Evolutionary conservation across 2,113 vertebrate species (phyloP), one percentile per base, ranked within the genome.

Genomic region (Malurus alboscapulatus): DNA sequence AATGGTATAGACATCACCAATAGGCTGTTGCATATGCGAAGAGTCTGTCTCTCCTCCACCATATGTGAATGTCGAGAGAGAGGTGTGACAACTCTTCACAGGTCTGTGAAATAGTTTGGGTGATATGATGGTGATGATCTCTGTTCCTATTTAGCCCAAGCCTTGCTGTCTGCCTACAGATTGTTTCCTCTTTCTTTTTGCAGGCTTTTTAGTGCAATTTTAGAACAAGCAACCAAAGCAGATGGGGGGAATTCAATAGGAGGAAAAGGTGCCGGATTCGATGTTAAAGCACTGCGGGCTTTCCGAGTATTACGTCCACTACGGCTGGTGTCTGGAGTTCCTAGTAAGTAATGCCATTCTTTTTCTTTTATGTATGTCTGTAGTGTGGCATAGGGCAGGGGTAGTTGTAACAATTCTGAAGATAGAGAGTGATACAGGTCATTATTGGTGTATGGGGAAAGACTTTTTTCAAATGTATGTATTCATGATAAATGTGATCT

Each of bases 151-250:
- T 85, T 13, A 89, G 80, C 91, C 92, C 83, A 9, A 91, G 86
- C 77, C 38, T 90, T 48, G 32, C 68, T 90, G 68, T 86, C 93
- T 95, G 90, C 92, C 93, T 91, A 91, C 86, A 53, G 69, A 80
- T 88, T 89, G 73, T 94, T 95, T 92, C 91, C 79, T 91, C 68
- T 88, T 97, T 94, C 88, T 92, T 93, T 97, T 89, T 87, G 47
- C 95, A 99, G 99, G 98, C 98, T 99, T 98, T 99, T 99, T 97
- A 99, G 99, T 97, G 99, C 99, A 91, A 99, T 99, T 98, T 98
- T 99, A 98, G 99, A 99, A 97, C 99, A 99, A 98, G 99, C 99
- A 90, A 99, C 99, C 92, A 99, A 99, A 98, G 99, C 98, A 81
- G 99, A 99, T 4, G 99, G 99, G 62, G 98, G 97, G 66, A 99